These are phyloP conservation scores for Andrena trimmerana DNA, from an alignment of 2,888 invertebrate genomes.

Conservation along the genomic window DNA sequence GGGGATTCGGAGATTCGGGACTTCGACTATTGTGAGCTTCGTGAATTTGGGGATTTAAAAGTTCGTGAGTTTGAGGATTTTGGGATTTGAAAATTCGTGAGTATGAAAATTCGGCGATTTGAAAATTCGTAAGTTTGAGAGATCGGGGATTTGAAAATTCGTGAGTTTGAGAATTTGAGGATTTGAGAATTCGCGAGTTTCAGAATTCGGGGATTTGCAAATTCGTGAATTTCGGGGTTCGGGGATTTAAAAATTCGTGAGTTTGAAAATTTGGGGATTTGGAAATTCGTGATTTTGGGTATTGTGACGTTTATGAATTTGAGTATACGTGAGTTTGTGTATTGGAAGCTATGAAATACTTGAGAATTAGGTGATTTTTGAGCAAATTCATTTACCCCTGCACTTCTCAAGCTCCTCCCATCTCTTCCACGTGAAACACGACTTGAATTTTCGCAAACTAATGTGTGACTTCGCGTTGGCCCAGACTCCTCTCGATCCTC, in stretches of 20 bases:
- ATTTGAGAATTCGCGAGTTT: not conserved
- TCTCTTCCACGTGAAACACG: not conserved
- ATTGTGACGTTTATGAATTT: not conserved
- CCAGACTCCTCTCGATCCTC: constrained; percentile 23
- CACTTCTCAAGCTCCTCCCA: too few relatives aligned
- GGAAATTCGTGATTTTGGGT: not conserved
- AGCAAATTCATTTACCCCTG: too few relatives aligned
- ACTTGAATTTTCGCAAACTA: constrained; percentile 13
- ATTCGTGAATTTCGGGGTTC: not conserved
- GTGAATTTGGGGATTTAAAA: not conserved
- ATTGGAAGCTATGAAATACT: too few relatives aligned
- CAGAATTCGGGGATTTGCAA: not conserved
- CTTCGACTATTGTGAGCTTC: not conserved
- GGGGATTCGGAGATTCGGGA: too few relatives aligned
- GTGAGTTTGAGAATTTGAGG: not conserved
- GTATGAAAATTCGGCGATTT: not conserved
- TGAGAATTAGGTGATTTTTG: too few relatives aligned
- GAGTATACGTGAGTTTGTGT: too few relatives aligned
- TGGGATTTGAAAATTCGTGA: not conserved
- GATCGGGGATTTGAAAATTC: not conserved
- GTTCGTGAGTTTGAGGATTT: too few relatives aligned
- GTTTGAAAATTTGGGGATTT: not conserved
- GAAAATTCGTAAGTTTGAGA: not conserved
- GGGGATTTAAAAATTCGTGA: not conserved
- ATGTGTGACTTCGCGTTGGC: constrained; percentile 31